Percentiles rank a stretch among this genome's conserved stretches.
Evolutionary conservation across 2,888 invertebrate genomes (phyloP).

Genomic region (Leptarthrus brevirostris): DNA sequence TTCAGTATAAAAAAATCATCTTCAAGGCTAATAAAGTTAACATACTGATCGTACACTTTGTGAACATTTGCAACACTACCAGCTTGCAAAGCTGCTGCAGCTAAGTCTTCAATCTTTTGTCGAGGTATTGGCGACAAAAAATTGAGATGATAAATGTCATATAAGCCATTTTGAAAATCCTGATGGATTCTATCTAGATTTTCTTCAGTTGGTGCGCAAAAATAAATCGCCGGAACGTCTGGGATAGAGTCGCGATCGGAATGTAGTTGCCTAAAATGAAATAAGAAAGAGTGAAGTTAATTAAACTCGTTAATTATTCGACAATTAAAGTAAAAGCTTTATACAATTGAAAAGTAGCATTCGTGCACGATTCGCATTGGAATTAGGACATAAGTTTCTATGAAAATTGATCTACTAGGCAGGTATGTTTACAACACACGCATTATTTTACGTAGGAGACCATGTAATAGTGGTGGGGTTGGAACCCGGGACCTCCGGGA

Average conservation of each 20-base stretch:
- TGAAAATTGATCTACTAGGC: too few species aligned
- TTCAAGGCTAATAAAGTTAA: slow-evolving; percentile 97
- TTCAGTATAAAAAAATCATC: slow-evolving; percentile 96
- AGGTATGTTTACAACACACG: too few species aligned
- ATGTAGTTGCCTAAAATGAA: slow-evolving; percentile 78
- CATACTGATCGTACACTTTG: slow-evolving; percentile 97
- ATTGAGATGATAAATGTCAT: slow-evolving; percentile 96
- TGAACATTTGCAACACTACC: slow-evolving; percentile 92
- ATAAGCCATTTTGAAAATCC: slow-evolving; percentile 87
- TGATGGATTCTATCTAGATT: slow-evolving; percentile 94
- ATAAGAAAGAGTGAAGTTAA: neutral
- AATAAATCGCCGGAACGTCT: slow-evolving; percentile 98
- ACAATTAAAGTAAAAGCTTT: too few species aligned
- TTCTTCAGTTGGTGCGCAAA: slow-evolving; percentile 95
- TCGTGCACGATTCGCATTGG: too few species aligned
- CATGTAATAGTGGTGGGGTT: too few species aligned
- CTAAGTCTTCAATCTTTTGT: slow-evolving; percentile 94
- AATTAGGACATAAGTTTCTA: too few species aligned
- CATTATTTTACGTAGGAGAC: too few species aligned
- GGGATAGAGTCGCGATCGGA: slow-evolving; percentile 93
- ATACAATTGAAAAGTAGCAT: too few species aligned
- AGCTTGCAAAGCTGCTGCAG: slow-evolving; percentile 89
- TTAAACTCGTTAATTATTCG: neutral
- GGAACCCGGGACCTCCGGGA: too few species aligned
- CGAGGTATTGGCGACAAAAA: slow-evolving; percentile 95